Conservation (phyloP, 2,113 vertebrate species). For the Puntigrus tetrazona region DNA sequence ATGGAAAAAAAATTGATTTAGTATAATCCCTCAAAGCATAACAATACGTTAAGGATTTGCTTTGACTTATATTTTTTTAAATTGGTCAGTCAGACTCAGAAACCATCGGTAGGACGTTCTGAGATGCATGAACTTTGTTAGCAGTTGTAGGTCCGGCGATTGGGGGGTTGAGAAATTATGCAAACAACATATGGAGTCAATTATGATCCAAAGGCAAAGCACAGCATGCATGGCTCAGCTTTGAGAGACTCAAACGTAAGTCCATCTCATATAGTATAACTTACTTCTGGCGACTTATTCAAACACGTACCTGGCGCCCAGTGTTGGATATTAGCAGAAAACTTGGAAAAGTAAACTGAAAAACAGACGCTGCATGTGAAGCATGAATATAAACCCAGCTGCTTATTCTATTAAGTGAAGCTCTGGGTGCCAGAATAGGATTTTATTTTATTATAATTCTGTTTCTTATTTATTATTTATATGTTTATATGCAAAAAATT, state of each 20-base stretch:
- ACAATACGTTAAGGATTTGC: constrained; percentile 1
- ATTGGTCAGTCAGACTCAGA: not conserved
- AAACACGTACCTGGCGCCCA: constrained; percentile 56
- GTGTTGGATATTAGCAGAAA: constrained; percentile 48
- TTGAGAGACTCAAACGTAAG: constrained; percentile 47
- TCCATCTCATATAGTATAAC: constrained; percentile 49
- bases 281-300: constrained; percentile 56
- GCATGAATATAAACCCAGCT: constrained; percentile 74
- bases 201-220: constrained; percentile 66
- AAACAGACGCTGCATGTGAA: constrained; percentile 57
- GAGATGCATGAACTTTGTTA: constrained; percentile 54
- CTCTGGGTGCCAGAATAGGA: constrained; percentile 60
- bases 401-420: constrained; percentile 67
- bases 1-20: not conserved
- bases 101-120: not conserved
- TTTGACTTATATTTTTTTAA: not conserved
- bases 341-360: constrained; percentile 53
- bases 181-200: constrained; percentile 76
- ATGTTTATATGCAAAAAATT: not conserved
- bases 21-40: not conserved
- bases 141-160: constrained; percentile 54
- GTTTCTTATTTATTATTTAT: not conserved
- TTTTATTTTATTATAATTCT: not conserved
- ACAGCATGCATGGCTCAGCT: constrained; percentile 52
- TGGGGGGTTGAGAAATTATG: constrained; percentile 53